Evolutionary conservation across 2,113 vertebrate genomes (phyloP).

Genomic region (Phasianus colchicus): DNA sequence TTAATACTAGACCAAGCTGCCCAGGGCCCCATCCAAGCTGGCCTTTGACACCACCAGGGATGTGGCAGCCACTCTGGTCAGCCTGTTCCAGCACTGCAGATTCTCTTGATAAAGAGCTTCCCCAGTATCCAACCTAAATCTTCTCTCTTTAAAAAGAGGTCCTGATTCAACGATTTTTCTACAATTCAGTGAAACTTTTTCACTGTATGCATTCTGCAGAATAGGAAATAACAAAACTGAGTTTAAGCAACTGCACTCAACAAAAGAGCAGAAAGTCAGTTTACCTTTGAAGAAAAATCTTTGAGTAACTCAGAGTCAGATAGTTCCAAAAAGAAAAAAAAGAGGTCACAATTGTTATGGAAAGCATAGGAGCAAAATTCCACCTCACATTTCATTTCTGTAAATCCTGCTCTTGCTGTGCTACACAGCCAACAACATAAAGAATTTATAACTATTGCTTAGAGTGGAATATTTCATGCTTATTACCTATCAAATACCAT

Average conservation of each 20-base stretch:
- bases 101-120: too few species aligned
- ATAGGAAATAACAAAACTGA: neutral
- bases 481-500: neutral
- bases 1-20: too few species aligned
- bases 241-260: neutral
- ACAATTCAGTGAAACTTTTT: neutral
- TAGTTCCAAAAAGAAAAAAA: neutral
- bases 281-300: neutral
- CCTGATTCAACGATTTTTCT: neutral
- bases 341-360: neutral
- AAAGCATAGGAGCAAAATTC: neutral
- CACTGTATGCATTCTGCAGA: neutral
- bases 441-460: neutral
- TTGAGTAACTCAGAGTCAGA: neutral
- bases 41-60: too few species aligned
- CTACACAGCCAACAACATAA: neutral
- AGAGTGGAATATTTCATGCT: neutral
- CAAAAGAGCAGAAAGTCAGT: neutral
- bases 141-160: neutral
- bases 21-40: too few species aligned
- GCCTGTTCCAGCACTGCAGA: too few species aligned
- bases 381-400: neutral
- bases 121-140: too few species aligned
- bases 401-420: neutral
- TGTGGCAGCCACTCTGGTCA: too few species aligned